Base-by-base conservation (phyloP, 2,888 invertebrate species). In the Sylvicola fuscatus region DNA sequence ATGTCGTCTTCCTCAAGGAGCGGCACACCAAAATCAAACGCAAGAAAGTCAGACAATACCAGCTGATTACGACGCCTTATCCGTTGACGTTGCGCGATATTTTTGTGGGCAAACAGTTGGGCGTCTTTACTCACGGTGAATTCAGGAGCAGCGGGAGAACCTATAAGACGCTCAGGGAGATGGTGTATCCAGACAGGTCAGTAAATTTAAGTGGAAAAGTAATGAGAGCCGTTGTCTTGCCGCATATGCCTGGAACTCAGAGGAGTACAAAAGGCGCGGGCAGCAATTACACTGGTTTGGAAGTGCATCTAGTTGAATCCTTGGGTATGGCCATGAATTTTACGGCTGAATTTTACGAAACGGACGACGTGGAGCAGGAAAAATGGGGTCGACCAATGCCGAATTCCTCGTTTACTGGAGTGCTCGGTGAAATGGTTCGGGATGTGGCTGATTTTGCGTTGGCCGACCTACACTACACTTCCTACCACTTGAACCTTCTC, bases 381-480 rank as follows among this genome's bases (percentile, higher is more conserved):
- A 68, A 71, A 47, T 82, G 80, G 82, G 82, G 81, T 2, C 60
- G 61, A 37, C 62, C 59, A 40, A 61, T 64, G 38, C 46, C 62
- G 2, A 79, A 80, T 47, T 73, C 72, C 0, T 67, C 70, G 1
- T 76, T 66, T 44, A 70, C 74, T 5, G 82, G 83, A 0, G 58
- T 83, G 1, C 58, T 82, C 31, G 79, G 77, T 0, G 80, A 83
- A 60, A 72, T 80, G 60, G 66, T 56, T 1, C 58, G 61, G 26
- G 70, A 72, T 2, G 58, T 59, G 35, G 81, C 82, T 0, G 75
- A 79, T 45, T 56, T 84, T 35, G 80, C 75, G 12, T 56, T 84
- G 11, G 84, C 79, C 0, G 81, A 84, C 56, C 60, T 86, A 16
- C 73, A 83, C 50, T 73, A 82, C 42, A 79, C 72, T 1, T 67